These are phyloP conservation scores for Kryptopterus vitreolus DNA, from an alignment of 2,797 vertebrate genomes.

Conservation along the genomic window DNA sequence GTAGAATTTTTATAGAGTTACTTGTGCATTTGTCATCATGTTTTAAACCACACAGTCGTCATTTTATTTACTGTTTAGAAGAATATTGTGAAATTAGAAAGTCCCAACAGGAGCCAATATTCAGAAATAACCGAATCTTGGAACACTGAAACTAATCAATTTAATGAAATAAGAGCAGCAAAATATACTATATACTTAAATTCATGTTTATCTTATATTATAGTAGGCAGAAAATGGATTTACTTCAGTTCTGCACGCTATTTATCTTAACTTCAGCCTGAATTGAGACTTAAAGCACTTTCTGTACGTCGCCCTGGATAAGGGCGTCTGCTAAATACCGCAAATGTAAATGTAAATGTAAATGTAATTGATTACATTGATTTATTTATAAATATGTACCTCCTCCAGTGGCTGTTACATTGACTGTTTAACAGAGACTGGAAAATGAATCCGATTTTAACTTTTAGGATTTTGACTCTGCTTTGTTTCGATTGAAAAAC, in stretches of 20 bases:
- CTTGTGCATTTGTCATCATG: background rate
- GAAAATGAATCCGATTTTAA: background rate
- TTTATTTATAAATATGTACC: too few species aligned
- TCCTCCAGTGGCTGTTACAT: too few species aligned
- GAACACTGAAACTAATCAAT: background rate
- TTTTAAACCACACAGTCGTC: conserved; percentile 2
- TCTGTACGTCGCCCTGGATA: too few species aligned
- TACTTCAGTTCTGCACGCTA: background rate
- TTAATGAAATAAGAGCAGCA: background rate
- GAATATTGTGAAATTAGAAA: background rate
- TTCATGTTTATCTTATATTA: too few species aligned
- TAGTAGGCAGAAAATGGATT: background rate
- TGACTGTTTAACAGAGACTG: too few species aligned
- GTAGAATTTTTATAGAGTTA: background rate
- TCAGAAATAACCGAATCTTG: background rate
- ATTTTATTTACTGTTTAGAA: background rate
- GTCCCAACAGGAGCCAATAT: background rate
- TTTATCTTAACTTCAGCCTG: too few species aligned
- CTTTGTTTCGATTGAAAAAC: background rate
- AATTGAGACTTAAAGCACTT: too few species aligned
- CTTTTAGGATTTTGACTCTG: background rate
- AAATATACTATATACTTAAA: background rate
- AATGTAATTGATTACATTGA: too few species aligned
- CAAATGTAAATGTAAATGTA: too few species aligned
- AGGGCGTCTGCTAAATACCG: too few species aligned